Conservation (phyloP, 2,888 invertebrate genomes). For the Cistogaster globosa region DNA sequence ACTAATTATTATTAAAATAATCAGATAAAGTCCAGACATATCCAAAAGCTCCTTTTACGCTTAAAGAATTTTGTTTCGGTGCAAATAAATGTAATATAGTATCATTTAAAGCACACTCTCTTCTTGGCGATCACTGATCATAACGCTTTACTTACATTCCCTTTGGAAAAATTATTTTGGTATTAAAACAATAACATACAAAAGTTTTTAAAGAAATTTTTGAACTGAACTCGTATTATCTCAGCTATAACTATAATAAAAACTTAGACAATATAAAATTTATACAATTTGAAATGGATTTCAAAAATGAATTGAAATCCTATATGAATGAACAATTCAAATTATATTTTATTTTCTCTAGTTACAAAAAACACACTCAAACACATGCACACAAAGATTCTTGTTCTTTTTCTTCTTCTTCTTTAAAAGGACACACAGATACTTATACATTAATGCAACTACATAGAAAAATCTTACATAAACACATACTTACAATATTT, state of each 20-base stretch:
- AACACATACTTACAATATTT: constrained; percentile 77
- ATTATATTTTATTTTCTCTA: constrained; percentile 74
- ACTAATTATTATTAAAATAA: too few species aligned
- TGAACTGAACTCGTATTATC: background rate
- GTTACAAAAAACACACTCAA: constrained; percentile 62
- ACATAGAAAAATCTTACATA: constrained; percentile 63
- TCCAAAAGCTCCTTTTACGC: too few species aligned
- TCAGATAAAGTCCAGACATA: too few species aligned
- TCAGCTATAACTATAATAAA: constrained; percentile 28
- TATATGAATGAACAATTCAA: constrained; percentile 76
- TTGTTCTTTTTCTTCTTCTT: background rate
- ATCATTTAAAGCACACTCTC: too few species aligned
- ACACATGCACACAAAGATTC: constrained; percentile 21
- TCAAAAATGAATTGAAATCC: constrained; percentile 79
- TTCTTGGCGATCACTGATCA: too few species aligned
- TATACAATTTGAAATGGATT: constrained; percentile 81
- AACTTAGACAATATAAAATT: constrained; percentile 76
- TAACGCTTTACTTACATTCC: too few species aligned
- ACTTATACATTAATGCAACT: constrained; percentile 28
- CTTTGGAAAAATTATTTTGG: too few species aligned
- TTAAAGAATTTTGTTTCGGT: too few species aligned
- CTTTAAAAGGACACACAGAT: constrained; percentile 51
- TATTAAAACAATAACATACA: too few species aligned
- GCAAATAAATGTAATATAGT: too few species aligned
- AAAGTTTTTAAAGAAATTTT: background rate